phyloP scores from a whole-genome alignment of 1,140 invertebrate genomes.

The Ganaspis sp. region DNA sequence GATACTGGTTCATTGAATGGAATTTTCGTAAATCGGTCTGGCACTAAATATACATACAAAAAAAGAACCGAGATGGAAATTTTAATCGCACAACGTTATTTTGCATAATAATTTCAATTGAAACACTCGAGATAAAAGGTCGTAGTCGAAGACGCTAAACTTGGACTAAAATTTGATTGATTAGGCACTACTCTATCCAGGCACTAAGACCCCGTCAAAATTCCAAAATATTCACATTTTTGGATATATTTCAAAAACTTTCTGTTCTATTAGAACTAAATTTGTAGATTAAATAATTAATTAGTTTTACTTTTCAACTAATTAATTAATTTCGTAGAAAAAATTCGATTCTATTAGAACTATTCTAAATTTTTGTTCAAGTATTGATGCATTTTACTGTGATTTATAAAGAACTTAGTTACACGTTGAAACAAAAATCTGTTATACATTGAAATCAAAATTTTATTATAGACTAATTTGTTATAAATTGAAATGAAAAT shows the following conservation, averaged over 20 bases:
- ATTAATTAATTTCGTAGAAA: not conserved
- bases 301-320: not conserved
- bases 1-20: not conserved
- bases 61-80: constrained; percentile 12
- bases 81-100: constrained; percentile 29
- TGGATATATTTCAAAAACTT: not conserved
- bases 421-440: not conserved
- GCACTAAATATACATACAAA: not conserved
- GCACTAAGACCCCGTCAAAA: constrained; percentile 68
- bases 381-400: too few species aligned
- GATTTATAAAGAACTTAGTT: not conserved
- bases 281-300: not conserved
- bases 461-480: not conserved
- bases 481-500: too few species aligned
- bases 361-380: not conserved
- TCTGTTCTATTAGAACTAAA: constrained; percentile 4
- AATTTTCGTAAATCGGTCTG: not conserved
- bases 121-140: constrained; percentile 42
- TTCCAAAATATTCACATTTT: constrained; percentile 43
- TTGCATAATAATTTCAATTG: constrained; percentile 7
- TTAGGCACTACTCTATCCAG: constrained; percentile 75
- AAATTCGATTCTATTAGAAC: not conserved
- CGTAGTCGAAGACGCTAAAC: constrained; percentile 54
- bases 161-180: constrained; percentile 37
- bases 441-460: not conserved